Conservation (phyloP, 2,888 invertebrate genomes). For the Sinopyrophorus schimmeli region DNA sequence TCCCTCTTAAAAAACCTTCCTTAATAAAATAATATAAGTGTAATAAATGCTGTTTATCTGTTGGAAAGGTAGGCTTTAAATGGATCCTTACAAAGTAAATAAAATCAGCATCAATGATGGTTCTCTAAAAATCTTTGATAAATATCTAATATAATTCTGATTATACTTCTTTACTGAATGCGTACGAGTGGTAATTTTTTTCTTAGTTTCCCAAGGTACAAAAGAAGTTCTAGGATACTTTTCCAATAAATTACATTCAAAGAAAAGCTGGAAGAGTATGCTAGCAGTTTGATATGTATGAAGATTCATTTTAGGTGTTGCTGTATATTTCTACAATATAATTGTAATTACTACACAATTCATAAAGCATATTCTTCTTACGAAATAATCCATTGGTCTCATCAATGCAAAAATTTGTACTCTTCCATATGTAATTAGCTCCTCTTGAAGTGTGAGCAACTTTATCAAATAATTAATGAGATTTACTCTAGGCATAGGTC, state of each 20-base stretch:
- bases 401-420: conserved; percentile 66
- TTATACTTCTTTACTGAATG: background rate
- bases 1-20: conserved; percentile 64
- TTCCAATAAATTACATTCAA: conserved; percentile 64
- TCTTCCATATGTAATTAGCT: conserved; percentile 62
- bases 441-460: conserved; percentile 63
- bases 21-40: conserved; percentile 72
- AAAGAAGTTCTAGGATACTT: conserved; percentile 67
- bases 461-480: conserved; percentile 68
- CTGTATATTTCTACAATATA: conserved; percentile 60
- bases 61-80: conserved; percentile 61
- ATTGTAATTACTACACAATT: no score
- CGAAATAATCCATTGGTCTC: conserved; percentile 64
- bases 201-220: conserved; percentile 63
- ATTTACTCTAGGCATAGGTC: conserved; percentile 59
- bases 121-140: conserved; percentile 43
- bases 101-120: conserved; percentile 57
- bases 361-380: no score
- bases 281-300: conserved; percentile 60
- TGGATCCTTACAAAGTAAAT: conserved; percentile 69
- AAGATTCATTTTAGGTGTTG: conserved; percentile 59
- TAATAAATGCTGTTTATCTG: conserved; percentile 59
- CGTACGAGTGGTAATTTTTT: conserved; percentile 2
- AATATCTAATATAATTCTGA: conserved; percentile 3
- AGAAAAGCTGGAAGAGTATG: conserved; percentile 70